A percentile compares a stretch with the other conserved stretches of the same genome.
Conservation (phyloP, 2,797 vertebrate species). For the Mormyrops boulengeri region DNA sequence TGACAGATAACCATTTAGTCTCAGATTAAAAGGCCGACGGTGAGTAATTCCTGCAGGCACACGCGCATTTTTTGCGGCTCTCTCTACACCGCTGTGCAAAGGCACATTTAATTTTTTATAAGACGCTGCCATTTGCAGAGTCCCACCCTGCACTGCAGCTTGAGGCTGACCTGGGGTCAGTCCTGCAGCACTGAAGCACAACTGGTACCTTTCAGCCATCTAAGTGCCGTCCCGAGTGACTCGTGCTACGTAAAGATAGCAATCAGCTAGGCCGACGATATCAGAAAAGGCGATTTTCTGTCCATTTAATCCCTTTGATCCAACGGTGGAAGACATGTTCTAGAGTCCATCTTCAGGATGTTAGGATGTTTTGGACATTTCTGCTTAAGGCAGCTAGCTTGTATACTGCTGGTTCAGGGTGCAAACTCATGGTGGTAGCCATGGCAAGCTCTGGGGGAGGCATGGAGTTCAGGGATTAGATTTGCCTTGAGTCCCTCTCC, state of each 20-base stretch:
- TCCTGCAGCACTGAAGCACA: background rate
- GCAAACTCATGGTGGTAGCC: background rate
- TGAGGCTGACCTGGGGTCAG: background rate
- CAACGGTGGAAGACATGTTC: background rate
- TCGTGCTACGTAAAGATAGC: background rate
- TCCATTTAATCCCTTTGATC: background rate
- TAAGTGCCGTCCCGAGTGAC: background rate
- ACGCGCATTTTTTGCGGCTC: background rate
- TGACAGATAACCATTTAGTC: constrained; percentile 3
- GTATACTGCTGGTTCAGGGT: background rate
- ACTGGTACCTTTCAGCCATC: background rate
- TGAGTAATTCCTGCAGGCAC: background rate
- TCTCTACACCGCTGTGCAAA: background rate
- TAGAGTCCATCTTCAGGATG: background rate
- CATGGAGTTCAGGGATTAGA: background rate
- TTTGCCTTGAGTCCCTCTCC: background rate
- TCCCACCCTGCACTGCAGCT: background rate
- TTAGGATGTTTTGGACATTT: background rate
- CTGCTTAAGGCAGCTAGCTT: background rate
- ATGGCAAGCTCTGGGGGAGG: background rate
- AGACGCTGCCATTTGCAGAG: background rate
- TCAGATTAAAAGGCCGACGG: background rate
- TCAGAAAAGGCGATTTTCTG: background rate
- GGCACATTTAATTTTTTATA: background rate
- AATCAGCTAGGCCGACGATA: background rate